Evolutionary conservation across 2,797 vertebrate species (phyloP).

Genomic region (Micromesistius poutassou): DNA sequence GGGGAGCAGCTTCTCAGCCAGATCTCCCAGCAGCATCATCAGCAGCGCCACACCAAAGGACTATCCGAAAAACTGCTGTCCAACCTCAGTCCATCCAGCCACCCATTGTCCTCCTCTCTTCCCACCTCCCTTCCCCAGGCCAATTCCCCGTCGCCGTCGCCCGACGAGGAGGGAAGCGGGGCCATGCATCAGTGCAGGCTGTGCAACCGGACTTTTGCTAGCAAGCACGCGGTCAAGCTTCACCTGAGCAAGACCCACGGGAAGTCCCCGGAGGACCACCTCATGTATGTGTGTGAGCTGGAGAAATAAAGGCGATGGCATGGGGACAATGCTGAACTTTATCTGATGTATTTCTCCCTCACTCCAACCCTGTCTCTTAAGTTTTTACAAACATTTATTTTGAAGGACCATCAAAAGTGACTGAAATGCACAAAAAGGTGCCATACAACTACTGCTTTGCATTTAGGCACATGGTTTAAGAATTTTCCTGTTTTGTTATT

Average conservation of each 20-base stretch:
- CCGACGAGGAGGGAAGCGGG: slow-evolving; percentile 85
- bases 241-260: slow-evolving; percentile 99
- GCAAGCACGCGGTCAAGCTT: slow-evolving; percentile 98
- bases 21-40: slow-evolving; percentile 77
- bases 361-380: slow-evolving; percentile 61
- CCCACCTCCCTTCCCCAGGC: slow-evolving; percentile 55
- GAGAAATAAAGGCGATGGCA: slow-evolving; percentile 92
- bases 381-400: slow-evolving; percentile 71
- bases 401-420: slow-evolving; percentile 65
- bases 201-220: slow-evolving; percentile 99
- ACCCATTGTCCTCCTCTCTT: slow-evolving; percentile 70
- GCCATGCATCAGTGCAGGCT: slow-evolving; percentile 95
- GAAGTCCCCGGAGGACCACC: slow-evolving; percentile 98
- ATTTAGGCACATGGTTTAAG: slow-evolving; percentile 85
- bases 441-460: slow-evolving; percentile 91
- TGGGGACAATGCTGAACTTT: slow-evolving; percentile 66
- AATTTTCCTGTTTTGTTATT: slow-evolving; percentile 50
- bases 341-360: slow-evolving; percentile 55
- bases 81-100: slow-evolving; percentile 59
- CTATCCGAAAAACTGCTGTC: slow-evolving; percentile 91
- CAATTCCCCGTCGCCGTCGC: slow-evolving; percentile 77
- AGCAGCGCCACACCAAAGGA: slow-evolving; percentile 84
- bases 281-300: slow-evolving; percentile 93
- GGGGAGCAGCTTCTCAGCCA: slow-evolving; percentile 92
- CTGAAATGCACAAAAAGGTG: slow-evolving; percentile 84